Evolutionary conservation across 2,888 invertebrate species (phyloP).

Genomic region (Nephrotoma appendiculata): DNA sequence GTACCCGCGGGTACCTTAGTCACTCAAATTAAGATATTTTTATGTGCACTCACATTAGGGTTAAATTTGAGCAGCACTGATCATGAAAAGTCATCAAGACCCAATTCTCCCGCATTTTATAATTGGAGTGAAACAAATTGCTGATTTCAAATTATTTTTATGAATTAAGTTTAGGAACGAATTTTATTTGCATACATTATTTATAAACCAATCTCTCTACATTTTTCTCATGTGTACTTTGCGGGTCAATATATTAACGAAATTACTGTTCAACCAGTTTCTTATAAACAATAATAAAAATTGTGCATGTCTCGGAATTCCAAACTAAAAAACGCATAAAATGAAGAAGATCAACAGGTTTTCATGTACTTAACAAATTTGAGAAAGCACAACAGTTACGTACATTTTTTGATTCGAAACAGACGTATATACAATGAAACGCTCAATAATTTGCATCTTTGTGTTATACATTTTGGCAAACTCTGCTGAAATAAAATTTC

Average conservation of each 20-base stretch:
- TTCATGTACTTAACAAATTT: background rate
- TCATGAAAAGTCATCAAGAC: too few relatives aligned
- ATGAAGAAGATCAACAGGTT: background rate
- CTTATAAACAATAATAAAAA: background rate
- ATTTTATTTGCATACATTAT: background rate
- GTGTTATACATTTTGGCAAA: background rate
- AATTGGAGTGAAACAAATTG: too few relatives aligned
- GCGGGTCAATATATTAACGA: too few relatives aligned
- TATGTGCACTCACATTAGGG: too few relatives aligned
- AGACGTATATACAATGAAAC: background rate
- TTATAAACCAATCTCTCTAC: background rate
- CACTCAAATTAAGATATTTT: too few relatives aligned
- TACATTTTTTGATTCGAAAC: background rate
- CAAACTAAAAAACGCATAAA: background rate
- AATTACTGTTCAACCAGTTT: too few relatives aligned
- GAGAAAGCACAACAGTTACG: background rate
- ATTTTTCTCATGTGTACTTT: too few relatives aligned
- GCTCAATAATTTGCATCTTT: background rate
- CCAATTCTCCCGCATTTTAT: too few relatives aligned
- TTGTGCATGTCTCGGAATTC: background rate
- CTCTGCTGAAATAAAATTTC: background rate
- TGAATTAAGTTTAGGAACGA: too few relatives aligned
- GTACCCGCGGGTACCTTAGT: too few relatives aligned
- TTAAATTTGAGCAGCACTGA: too few relatives aligned
- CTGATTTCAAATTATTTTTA: too few relatives aligned